Evolutionary conservation across 2,113 vertebrate genomes (phyloP).

Genomic region (Oryzias javanicus): DNA sequence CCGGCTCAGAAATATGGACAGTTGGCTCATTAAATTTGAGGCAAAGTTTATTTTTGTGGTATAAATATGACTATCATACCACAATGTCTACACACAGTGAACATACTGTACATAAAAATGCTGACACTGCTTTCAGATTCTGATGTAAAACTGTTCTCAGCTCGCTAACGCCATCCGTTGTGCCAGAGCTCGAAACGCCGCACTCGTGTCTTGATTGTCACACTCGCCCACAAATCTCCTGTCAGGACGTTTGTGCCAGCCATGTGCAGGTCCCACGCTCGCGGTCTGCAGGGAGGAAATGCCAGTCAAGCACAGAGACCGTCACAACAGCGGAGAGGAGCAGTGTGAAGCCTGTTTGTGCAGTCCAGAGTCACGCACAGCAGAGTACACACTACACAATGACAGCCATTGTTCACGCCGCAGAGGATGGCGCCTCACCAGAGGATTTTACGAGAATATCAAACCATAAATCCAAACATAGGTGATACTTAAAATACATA

Average conservation of each 20-base stretch:
- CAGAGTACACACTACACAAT: conserved; percentile 52
- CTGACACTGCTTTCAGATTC: conserved; percentile 24
- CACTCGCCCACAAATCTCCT: conserved; percentile 46
- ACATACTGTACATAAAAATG: conserved; percentile 12
- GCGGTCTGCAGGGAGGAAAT: conserved; percentile 21
- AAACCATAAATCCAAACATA: too few relatives aligned
- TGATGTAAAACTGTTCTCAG: conserved; percentile 12
- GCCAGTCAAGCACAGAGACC: conserved; percentile 16
- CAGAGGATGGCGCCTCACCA: conserved; percentile 9
- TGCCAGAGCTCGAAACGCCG: conserved; percentile 4
- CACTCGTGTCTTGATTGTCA: conserved; percentile 24
- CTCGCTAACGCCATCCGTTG: not conserved
- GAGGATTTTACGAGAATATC: too few relatives aligned
- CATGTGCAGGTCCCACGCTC: conserved; percentile 40
- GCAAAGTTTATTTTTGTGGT: not conserved
- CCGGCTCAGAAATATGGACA: conserved; percentile 21
- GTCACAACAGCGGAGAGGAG: conserved; percentile 15
- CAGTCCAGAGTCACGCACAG: conserved; percentile 30
- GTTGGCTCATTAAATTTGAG: not conserved
- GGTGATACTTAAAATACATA: too few relatives aligned
- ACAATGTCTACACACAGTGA: conserved; percentile 22
- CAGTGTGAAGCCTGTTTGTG: conserved; percentile 1
- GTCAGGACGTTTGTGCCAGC: conserved; percentile 24
- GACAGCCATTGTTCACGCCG: conserved; percentile 40
- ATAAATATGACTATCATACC: conserved; percentile 22